Evolutionary conservation across 1,140 invertebrate species (phyloP).

Genomic region (Littorina saxatilis): DNA sequence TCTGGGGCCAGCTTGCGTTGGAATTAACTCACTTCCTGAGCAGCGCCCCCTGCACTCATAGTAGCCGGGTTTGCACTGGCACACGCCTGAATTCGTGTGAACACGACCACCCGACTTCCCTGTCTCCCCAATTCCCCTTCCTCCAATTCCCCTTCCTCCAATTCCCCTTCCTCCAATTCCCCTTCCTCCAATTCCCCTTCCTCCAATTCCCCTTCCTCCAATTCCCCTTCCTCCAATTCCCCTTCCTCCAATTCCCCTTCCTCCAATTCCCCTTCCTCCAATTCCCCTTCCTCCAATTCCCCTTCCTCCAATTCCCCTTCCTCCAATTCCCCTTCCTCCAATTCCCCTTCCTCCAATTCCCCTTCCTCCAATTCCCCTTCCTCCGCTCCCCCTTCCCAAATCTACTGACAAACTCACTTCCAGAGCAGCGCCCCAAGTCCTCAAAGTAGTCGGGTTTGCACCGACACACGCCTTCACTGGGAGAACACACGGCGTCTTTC

Average conservation of each 20-base stretch:
- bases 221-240: too few relatives aligned
- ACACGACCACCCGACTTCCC: not conserved
- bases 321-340: too few relatives aligned
- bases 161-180: not conserved
- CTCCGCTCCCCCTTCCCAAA: not conserved
- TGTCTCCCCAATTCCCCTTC: not conserved
- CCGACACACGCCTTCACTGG: slow-evolving; percentile 15
- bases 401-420: not conserved
- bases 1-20: too few relatives aligned
- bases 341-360: too few relatives aligned
- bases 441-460: slow-evolving; percentile 30
- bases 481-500: slow-evolving; percentile 30
- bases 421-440: slow-evolving; percentile 10
- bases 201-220: not conserved
- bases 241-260: too few relatives aligned
- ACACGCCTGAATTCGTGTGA: not conserved
- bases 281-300: too few relatives aligned
- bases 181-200: too few relatives aligned
- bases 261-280: too few relatives aligned
- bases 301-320: too few relatives aligned
- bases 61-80: slow-evolving; percentile 14
- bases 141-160: not conserved
- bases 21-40: slow-evolving; percentile 8
- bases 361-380: too few relatives aligned
- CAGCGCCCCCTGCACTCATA: slow-evolving; percentile 13